Evolutionary conservation across 2,113 vertebrate genomes (phyloP), one percentile per base, ranked within the genome.

Genomic region (Poeciliopsis retropinna): DNA sequence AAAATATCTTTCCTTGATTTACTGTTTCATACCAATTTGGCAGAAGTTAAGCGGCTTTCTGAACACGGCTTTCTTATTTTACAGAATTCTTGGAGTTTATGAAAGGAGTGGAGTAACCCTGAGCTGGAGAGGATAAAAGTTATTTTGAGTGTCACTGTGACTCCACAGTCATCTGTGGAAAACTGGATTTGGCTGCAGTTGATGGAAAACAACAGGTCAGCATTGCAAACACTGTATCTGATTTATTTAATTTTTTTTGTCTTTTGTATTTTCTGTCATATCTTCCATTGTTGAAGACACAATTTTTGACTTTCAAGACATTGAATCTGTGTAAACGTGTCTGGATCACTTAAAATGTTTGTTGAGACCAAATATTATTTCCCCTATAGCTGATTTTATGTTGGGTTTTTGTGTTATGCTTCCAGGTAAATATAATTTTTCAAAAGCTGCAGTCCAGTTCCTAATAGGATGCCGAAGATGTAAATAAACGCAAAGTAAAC

Each of bases 41-140:
- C 17, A 7, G 44, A 44, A 17, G 44, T 22, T 9, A 8, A n/a
- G 51, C 22, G 9, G 51, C 25, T n/a, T 37, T 27, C 34, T 65
- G 5, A 60, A 3, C 29, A 15, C 5, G 39, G 31, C 25, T 68
- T 28, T 75, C 70, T 0, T 22, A n/a, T 65, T 70, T 87, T 68
- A 2, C 91, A 95, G 95, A 95, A 86, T 95, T 95, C 89, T 86
- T 95, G 93, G 95, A 95, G 82, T 95, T 95, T 83, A 95, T 95
- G 94, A 95, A 95, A 90, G 95, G 95, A 83, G 95, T 95, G 76
- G 94, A 95, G 79, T 95, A 94, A 89, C 64, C 19, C 14, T 15
- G 14, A 70, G 54, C 32, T 34, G n/a, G n/a, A 82, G 64, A 72
- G 68, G 70, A 76, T 39, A 80, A 62, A 60, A 73, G 74, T 68